Evolutionary conservation across 2,888 invertebrate genomes (phyloP), one percentile per base, ranked within the genome.

Genomic region (Chloroclysta siterata): DNA sequence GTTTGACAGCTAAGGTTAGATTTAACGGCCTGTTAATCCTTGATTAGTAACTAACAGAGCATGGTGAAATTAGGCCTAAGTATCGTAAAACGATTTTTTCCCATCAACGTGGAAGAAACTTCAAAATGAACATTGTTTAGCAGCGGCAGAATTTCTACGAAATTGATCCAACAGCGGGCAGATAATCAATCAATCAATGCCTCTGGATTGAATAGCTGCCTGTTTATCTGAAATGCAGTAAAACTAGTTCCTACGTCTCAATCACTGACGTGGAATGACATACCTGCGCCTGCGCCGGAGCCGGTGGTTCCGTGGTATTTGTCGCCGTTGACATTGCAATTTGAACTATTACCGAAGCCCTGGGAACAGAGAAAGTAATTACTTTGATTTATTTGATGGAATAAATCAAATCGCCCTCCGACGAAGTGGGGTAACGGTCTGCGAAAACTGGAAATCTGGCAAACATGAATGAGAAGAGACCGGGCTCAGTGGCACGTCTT

Each of bases 291-390:
- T 79, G 75, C 10, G 74, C 55, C 39, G 70, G 63, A 14, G 65
- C 71, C 62, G 41, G 64, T 41, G 53, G 53, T 41, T 84, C 83
- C n/a, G 85, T 82, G 46, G 82, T 74, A 70, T 85, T 85, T 42
- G 82, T 76, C 46, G 84, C 83, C 51, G 84, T 81, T 41, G 82
- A 75, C 79, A 85, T 83, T 57, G 77, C 78, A 46, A 85, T 76
- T 73, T 87, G 84, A 72, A 87, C 73, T 73, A 84, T 74, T 66
- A 82, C 78, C 63, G 82, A 81, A 70, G 75, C 75, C 88, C 90
- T 90, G 87, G 64, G 88, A 88, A 77, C 17, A 72, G 77, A 77
- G 73, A 63, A 66, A 71, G 62, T 68, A 39, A 60, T 63, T 11
- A 50, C 57, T 53, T 46, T 46, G 22, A 33, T 29, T 17, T 41